These are phyloP conservation scores for Nanorana parkeri DNA, from an alignment of 2,113 vertebrate genomes.

Conservation along the genomic window DNA sequence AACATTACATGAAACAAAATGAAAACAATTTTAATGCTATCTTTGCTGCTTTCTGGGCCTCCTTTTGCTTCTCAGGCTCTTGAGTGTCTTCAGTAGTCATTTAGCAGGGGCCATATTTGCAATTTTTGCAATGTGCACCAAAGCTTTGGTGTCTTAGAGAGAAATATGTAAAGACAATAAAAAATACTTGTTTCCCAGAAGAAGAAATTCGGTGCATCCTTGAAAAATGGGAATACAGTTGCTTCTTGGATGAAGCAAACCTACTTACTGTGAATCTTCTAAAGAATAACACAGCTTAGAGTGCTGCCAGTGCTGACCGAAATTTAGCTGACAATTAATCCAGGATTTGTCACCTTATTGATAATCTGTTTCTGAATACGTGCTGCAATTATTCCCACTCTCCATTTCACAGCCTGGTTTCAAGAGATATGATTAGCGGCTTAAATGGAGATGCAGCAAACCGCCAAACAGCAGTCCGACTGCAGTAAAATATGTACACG, in stretches of 20 bases:
- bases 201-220: not conserved
- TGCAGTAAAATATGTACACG: not conserved
- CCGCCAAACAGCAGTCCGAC: not conserved
- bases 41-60: too few relatives aligned
- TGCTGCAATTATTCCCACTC: slow-evolving; percentile 19
- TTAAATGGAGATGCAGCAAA: not conserved
- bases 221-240: not conserved
- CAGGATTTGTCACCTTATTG: not conserved
- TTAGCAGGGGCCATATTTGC: too few relatives aligned
- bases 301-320: not conserved
- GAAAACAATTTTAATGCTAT: too few relatives aligned
- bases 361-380: slow-evolving; percentile 27
- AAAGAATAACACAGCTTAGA: not conserved
- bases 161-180: too few relatives aligned
- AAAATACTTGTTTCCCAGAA: too few relatives aligned
- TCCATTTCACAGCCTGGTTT: slow-evolving; percentile 21
- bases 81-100: too few relatives aligned
- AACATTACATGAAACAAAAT: too few relatives aligned
- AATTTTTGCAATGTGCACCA: too few relatives aligned
- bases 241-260: not conserved
- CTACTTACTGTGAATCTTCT: not conserved
- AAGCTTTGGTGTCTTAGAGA: too few relatives aligned
- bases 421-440: slow-evolving; percentile 44
- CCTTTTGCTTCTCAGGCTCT: too few relatives aligned
- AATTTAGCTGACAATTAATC: slow-evolving; percentile 39